phyloP scores from a whole-genome alignment of 2,113 vertebrate genomes.

The Tiliqua scincoides region DNA sequence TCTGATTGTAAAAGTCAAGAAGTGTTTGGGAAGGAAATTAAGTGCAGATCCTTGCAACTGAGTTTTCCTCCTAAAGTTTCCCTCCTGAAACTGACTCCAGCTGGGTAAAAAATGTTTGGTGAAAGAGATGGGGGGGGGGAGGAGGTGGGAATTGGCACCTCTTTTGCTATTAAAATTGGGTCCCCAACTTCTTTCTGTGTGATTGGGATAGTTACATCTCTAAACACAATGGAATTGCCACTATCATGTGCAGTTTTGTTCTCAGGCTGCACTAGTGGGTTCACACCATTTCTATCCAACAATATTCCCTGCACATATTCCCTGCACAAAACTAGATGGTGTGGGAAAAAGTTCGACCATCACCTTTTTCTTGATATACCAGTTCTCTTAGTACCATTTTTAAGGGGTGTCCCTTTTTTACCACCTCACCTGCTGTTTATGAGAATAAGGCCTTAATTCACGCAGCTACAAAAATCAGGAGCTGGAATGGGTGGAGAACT shows the following conservation, averaged over 20 bases:
- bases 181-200: neutral
- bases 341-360: neutral
- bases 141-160: neutral
- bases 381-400: neutral
- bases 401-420: too few species aligned
- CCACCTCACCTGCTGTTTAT: neutral
- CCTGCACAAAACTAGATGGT: neutral
- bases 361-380: neutral
- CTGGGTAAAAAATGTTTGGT: neutral
- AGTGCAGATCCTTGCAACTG: neutral
- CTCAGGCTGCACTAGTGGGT: neutral
- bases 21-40: neutral
- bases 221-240: neutral
- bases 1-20: neutral
- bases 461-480: neutral
- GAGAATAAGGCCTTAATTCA: neutral
- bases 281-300: neutral
- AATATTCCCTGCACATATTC: neutral
- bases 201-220: neutral
- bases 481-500: neutral
- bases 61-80: neutral
- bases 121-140: neutral
- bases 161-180: neutral
- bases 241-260: neutral
- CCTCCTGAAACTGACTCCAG: neutral